Conservation (phyloP, 2,113 vertebrate genomes). For the Pholis gunnellus region DNA sequence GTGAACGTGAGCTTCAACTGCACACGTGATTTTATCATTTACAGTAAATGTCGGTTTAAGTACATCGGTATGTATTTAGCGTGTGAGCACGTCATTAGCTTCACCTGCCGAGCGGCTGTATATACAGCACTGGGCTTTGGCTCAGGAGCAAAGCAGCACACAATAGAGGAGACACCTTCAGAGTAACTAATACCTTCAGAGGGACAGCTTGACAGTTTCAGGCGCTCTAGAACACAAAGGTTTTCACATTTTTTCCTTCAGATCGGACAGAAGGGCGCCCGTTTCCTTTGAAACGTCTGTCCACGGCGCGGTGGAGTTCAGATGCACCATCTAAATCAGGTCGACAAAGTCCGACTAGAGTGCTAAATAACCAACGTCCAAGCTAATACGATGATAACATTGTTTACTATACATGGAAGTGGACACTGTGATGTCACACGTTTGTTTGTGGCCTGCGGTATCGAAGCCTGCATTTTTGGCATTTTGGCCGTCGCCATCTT, state of each 20-base stretch:
- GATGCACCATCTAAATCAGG: not conserved
- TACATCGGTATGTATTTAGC: not conserved
- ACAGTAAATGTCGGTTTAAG: not conserved
- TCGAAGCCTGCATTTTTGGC: too few species aligned
- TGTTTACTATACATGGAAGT: too few species aligned
- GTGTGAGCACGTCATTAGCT: too few species aligned
- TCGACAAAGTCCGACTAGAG: not conserved
- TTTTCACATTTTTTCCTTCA: conserved; percentile 3
- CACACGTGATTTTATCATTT: not conserved
- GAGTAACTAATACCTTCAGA: not conserved
- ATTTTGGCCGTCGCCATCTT: too few species aligned
- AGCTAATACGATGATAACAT: too few species aligned
- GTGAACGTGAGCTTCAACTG: not conserved
- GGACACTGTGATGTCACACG: too few species aligned
- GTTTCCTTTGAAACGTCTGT: too few species aligned
- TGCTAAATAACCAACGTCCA: not conserved
- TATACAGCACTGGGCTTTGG: not conserved
- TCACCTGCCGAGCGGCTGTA: not conserved
- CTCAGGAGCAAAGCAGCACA: not conserved
- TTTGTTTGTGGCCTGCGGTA: too few species aligned
- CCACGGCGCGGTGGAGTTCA: not conserved
- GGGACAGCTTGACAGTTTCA: conserved; percentile 41
- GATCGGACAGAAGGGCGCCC: not conserved
- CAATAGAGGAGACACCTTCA: conserved; percentile 23
- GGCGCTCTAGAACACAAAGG: not conserved